Percentiles rank a stretch among this genome's conserved stretches.
Evolutionary conservation across 1,140 invertebrate species (phyloP).

Genomic region (Araneus ventricosus): DNA sequence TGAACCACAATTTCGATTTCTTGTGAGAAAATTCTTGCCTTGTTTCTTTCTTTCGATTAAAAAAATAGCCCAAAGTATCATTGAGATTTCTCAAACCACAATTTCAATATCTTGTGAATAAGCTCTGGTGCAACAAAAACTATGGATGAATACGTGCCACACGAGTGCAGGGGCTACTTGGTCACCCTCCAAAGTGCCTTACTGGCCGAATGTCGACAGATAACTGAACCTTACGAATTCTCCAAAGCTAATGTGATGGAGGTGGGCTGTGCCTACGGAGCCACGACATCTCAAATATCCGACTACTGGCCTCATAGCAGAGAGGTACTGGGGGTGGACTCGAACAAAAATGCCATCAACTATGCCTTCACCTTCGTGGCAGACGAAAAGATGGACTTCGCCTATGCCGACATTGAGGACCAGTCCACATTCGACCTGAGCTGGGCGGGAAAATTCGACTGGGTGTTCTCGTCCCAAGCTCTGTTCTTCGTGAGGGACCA

Average conservation of each 20-base stretch:
- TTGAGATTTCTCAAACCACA: too few species aligned
- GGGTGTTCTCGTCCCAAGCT: constrained; percentile 72
- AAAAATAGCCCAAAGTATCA: too few species aligned
- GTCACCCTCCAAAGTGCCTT: constrained; percentile 52
- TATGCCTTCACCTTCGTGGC: constrained; percentile 69
- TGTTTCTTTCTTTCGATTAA: too few species aligned
- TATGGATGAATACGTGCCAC: constrained; percentile 63
- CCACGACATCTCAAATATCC: constrained; percentile 65
- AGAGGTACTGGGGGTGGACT: constrained; percentile 69
- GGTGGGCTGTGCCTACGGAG: constrained; percentile 67
- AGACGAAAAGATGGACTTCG: constrained; percentile 75
- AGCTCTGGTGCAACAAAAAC: neutral
- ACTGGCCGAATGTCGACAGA: constrained; percentile 69
- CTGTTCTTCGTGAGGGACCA: constrained; percentile 67
- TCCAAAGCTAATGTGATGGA: constrained; percentile 54
- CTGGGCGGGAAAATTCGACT: constrained; percentile 75
- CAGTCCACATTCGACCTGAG: constrained; percentile 60
- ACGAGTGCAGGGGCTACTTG: constrained; percentile 49
- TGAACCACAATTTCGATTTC: too few species aligned
- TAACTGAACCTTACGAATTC: constrained; percentile 66
- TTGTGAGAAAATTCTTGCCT: too few species aligned
- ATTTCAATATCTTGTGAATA: too few species aligned
- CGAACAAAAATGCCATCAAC: constrained; percentile 63
- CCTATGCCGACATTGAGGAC: constrained; percentile 71
- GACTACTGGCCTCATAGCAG: constrained; percentile 60